Conservation (phyloP, 2,888 invertebrate species). For the Cyaniris semiargus region DNA sequence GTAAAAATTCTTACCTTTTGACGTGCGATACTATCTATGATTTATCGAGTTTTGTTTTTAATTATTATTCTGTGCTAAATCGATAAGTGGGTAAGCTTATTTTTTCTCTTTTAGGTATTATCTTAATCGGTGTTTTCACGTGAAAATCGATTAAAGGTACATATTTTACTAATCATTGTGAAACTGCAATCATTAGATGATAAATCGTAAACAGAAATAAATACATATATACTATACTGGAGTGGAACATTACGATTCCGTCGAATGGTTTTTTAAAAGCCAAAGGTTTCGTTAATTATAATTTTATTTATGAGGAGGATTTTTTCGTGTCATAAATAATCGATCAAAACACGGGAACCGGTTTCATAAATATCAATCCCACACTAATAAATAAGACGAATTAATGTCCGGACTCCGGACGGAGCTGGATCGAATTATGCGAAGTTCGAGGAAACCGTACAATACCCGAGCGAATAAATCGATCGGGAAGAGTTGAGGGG, state of each 20-base stretch:
- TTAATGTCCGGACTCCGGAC: neutral
- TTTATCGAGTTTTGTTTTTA: conserved; percentile 34
- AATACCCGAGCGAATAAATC: conserved; percentile 68
- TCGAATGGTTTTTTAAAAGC: neutral
- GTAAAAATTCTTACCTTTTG: conserved; percentile 35
- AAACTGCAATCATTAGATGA: neutral
- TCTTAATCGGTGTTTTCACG: neutral
- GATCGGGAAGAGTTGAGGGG: conserved; percentile 51
- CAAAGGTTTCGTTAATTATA: neutral
- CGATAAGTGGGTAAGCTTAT: neutral
- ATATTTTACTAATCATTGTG: neutral
- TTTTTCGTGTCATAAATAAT: conserved; percentile 16
- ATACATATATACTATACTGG: neutral
- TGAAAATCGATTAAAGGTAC: neutral
- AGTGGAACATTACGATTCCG: neutral
- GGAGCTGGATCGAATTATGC: conserved; percentile 15
- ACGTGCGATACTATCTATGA: conserved; percentile 38
- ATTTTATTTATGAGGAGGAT: conserved; percentile 1
- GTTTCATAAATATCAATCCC: conserved; percentile 23
- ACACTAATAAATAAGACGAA: conserved; percentile 28
- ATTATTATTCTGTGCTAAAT: conserved; percentile 4
- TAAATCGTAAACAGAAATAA: neutral
- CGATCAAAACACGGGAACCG: conserved; percentile 24
- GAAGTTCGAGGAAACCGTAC: conserved; percentile 41
- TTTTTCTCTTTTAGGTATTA: neutral